phyloP scores from a whole-genome alignment of 2,113 vertebrate species.

The Anser cygnoides region DNA sequence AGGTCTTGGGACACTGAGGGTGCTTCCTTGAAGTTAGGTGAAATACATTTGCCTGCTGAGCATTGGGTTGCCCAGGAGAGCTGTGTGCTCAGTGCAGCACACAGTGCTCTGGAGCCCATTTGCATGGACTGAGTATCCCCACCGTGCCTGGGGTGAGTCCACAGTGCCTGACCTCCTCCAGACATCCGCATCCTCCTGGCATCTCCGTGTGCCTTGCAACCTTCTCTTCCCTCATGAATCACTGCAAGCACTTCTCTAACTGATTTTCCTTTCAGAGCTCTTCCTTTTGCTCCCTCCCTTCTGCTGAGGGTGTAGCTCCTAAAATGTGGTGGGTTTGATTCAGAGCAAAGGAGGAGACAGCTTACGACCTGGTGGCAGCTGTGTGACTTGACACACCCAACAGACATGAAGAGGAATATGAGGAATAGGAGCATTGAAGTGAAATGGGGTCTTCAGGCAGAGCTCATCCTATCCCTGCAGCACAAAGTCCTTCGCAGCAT shows the following conservation, averaged over 20 bases:
- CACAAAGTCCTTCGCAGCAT: background rate
- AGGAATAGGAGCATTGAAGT: background rate
- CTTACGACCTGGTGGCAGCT: background rate
- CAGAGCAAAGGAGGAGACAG: background rate
- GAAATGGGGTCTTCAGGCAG: background rate
- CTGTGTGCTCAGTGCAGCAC: background rate
- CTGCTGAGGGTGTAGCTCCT: background rate
- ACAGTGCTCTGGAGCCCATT: background rate
- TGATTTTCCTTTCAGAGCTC: background rate
- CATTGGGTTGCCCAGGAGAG: background rate
- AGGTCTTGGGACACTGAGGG: background rate
- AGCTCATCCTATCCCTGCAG: background rate
- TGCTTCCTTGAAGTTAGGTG: background rate
- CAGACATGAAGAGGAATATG: background rate
- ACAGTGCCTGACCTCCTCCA: background rate
- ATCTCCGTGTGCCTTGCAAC: background rate
- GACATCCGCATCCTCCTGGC: background rate
- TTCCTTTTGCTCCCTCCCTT: background rate
- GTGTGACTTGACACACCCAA: background rate
- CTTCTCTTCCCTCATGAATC: fast-evolving
- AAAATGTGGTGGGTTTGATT: background rate
- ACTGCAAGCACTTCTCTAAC: background rate
- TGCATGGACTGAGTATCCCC: background rate
- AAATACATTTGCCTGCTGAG: background rate
- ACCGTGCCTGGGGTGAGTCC: background rate